Base-by-base conservation (phyloP, 2,888 invertebrate genomes). In the Euplexia lucipara region DNA sequence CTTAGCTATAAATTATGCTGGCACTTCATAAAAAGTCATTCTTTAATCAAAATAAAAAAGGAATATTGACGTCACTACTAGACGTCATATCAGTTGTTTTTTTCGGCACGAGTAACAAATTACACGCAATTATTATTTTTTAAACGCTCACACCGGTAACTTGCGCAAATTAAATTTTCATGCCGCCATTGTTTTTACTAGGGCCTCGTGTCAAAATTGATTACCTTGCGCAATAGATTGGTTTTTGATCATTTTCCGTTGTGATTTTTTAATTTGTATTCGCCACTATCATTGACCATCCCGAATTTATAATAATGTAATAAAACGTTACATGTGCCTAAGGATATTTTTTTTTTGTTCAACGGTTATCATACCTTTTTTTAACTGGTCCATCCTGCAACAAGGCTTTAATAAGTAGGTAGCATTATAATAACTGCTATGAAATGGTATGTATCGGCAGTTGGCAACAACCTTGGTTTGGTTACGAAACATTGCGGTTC, bases 391-490 rank as follows among this genome's bases (percentile, higher is more conserved):
- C 14, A 41, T 18, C 20, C 18, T 56, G 30, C 52, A 51, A 35
- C 41, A 45, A 42, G 41, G 35, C 22, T 59, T 45, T 14, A 41
- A 14, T 51, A 65, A 39, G 12, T 18, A 51, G 45, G 47, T 18
- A 9, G 35, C 34, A 42, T 16, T 47, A 32, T 30, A 52, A 37
- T 37, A 57, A 12, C 20, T 5, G 6, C 34, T 14, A 1, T 7
- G 9, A 14, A 14, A 22, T 22, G n/a, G 20, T 34, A 42, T 59
- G 45, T 53, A 57, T 49, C 52, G 44, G 10, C 42, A 2, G 65
- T 41, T 61, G 44, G 75, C 35, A 66, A 70, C 70, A 58, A 61
- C 71, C 75, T 75, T 71, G 75, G 39, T 39, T 53, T 14, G 20
- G n/a, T 75, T 75, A 71, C 16, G 57, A 74, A 75, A 75, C 30